Evolutionary conservation across 2,797 vertebrate genomes (phyloP).

Genomic region (Acanthiza pusilla): DNA sequence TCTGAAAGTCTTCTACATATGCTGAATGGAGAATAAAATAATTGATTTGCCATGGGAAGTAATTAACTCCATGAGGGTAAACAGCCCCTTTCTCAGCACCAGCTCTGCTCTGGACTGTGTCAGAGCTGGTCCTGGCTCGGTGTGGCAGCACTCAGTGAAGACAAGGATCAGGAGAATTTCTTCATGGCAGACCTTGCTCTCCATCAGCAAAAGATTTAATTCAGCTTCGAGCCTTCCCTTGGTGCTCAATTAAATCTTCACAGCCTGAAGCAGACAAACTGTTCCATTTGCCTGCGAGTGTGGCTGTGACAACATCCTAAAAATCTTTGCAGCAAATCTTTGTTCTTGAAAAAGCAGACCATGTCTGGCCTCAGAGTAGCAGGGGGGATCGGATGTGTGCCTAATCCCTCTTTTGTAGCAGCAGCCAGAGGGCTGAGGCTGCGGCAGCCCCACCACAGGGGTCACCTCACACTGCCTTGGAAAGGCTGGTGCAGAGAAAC

Average conservation of each 20-base stretch:
- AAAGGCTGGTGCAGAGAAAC: neutral
- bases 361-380: neutral
- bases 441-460: neutral
- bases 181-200: neutral
- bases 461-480: neutral
- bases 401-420: neutral
- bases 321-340: slow-evolving; percentile 7
- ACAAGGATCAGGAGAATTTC: neutral
- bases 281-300: neutral
- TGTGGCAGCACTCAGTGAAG: neutral
- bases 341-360: neutral
- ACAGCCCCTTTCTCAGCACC: neutral
- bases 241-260: slow-evolving; percentile 34
- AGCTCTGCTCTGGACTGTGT: neutral
- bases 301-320: neutral
- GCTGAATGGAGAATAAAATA: neutral
- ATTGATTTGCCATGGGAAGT: neutral
- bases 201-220: neutral
- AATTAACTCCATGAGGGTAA: neutral
- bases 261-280: slow-evolving; percentile 18
- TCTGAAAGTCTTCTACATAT: neutral
- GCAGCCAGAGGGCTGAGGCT: neutral
- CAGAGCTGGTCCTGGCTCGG: neutral
- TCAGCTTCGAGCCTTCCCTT: slow-evolving; percentile 3
- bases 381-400: neutral